Base-by-base conservation (phyloP, 2,797 vertebrate genomes). In the Pangasius macronema region DNA sequence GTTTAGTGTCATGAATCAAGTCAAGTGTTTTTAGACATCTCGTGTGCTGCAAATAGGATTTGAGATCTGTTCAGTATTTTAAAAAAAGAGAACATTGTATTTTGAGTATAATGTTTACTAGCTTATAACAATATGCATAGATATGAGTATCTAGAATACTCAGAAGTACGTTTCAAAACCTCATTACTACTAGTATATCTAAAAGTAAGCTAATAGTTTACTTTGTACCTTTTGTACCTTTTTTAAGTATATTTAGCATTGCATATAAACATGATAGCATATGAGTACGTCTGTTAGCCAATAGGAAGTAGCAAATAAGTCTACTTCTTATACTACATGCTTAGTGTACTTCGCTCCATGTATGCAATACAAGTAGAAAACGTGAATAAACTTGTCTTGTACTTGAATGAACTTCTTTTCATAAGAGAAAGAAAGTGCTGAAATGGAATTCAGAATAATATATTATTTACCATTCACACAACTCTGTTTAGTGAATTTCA, bases 401-500 rank as follows among this genome's bases (percentile, higher is more conserved):
- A 57, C 30, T 11, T 57, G 51, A 42, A 61, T 61, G 8, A 61
- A 61, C 14, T 27, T 16, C 11, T 46, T 82, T 57, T 61, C 55
- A 14, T 82, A n/a, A 18, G 79, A 1, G 39, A 63, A 65, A 49
- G 20, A 49, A 86, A 36, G 85, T 61, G 65, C 65, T 68, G 53
- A 86, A 81, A 55, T 68, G 51, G 27, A 86, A 33, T 67, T 30
- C 6, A 33, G 75, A 59, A 80, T 72, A 70, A 70, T n/a, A 61
- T 13, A 30, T 72, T 85, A 81, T 87, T 79, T 80, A 72, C 16
- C 55, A 6, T 59, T 80, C n/a, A 46, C 55, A 68, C 57, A 57
- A 57, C 10, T 68, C 24, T 67, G 33, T 63, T 84, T 5, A 61
- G 51, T 70, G 63, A 59, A 61, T 84, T 83, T 77, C 59, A 49